phyloP scores from a whole-genome alignment of 2,888 invertebrate species.

The Yponomeuta cagnagella region DNA sequence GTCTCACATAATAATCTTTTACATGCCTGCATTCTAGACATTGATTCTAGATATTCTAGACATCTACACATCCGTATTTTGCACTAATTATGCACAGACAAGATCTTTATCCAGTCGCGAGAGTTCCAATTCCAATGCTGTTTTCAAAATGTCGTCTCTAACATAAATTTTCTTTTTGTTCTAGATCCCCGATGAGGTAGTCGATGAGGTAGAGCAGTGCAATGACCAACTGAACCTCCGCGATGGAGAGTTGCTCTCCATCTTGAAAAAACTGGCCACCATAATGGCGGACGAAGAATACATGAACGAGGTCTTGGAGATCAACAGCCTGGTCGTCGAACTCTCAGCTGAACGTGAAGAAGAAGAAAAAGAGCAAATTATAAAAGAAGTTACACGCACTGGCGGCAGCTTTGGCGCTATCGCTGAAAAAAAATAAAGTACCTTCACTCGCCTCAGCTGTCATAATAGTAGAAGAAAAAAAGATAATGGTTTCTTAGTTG shows the following conservation, averaged over 20 bases:
- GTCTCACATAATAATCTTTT: not conserved
- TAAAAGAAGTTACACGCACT: not conserved
- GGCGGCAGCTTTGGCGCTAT: not conserved
- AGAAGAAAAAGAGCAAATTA: slow-evolving; percentile 24
- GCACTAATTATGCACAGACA: no score
- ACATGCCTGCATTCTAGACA: not conserved
- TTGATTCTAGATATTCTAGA: no score
- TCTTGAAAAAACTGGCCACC: slow-evolving; percentile 80
- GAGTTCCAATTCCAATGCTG: not conserved
- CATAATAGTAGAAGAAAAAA: not conserved
- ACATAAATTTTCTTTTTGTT: slow-evolving; percentile 22
- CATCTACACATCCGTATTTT: no score
- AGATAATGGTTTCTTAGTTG: not conserved
- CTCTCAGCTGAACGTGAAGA: slow-evolving; percentile 55
- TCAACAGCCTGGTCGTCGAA: slow-evolving; percentile 82
- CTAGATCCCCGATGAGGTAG: slow-evolving; percentile 80
- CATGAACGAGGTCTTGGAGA: slow-evolving; percentile 81
- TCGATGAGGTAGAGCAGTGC: slow-evolving; percentile 80
- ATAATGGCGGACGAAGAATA: slow-evolving; percentile 85
- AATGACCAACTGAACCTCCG: slow-evolving; percentile 83
- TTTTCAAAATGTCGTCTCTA: not conserved
- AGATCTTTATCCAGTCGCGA: no score
- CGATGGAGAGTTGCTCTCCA: slow-evolving; percentile 78
- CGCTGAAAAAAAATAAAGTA: not conserved
- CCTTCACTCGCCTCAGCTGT: not conserved